Evolutionary conservation across 2,888 invertebrate species (phyloP).

Genomic region (Autographa pulchrina): DNA sequence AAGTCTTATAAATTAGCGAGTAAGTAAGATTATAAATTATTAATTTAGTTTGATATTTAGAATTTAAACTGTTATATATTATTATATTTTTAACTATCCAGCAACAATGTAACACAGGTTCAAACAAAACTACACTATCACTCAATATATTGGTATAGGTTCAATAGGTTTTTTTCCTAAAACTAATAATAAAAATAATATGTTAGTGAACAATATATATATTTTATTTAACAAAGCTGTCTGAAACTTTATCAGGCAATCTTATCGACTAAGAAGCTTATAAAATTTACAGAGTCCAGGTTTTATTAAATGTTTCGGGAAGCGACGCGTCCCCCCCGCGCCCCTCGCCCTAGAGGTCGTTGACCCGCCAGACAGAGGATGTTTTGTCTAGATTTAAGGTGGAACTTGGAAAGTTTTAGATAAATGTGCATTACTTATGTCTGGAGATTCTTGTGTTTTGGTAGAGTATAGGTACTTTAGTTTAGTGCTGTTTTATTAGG

Average conservation of each 20-base stretch:
- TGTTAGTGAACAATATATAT: too few species aligned
- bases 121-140: too few species aligned
- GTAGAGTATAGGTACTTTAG: not conserved
- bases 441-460: slow-evolving; percentile 27
- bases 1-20: too few species aligned
- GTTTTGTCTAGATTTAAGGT: slow-evolving; percentile 69
- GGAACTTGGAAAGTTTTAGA: slow-evolving; percentile 60
- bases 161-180: too few species aligned
- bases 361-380: slow-evolving; percentile 67
- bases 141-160: too few species aligned
- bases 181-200: too few species aligned
- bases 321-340: slow-evolving; percentile 47
- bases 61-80: too few species aligned
- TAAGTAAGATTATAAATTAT: too few species aligned
- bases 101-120: too few species aligned
- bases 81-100: too few species aligned
- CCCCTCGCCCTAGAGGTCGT: slow-evolving; percentile 59
- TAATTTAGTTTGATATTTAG: too few species aligned
- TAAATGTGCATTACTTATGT: slow-evolving; percentile 64
- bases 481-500: not conserved
- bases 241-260: not conserved
- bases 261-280: slow-evolving; percentile 40
- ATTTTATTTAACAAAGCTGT: too few species aligned
- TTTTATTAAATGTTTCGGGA: slow-evolving; percentile 69
- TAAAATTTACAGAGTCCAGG: slow-evolving; percentile 52